Base-by-base conservation (phyloP, 2,888 invertebrate species). In the Tipula lateralis region DNA sequence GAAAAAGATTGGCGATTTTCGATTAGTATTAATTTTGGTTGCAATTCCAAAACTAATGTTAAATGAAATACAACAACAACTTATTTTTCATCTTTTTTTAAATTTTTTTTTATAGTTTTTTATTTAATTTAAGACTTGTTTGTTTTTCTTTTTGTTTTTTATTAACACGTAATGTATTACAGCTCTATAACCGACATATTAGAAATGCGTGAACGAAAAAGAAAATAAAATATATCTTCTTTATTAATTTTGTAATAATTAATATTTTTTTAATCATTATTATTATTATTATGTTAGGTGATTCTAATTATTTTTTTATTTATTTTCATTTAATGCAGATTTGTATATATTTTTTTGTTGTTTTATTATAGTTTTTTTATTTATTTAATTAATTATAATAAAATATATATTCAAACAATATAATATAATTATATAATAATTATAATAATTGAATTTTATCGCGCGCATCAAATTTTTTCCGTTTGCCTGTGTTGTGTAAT, bases 161-260 rank as follows among this genome's bases (percentile, higher is more conserved):
- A 84, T 84, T 84, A 84, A 84, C 84, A 84, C 84, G 84, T 84
- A 84, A 84, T 84, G 84, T 84, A 81, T 84, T 84, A 84, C 84
- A 84, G 82, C 84, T 84, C 82, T 83, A 29, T 84, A 84, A 84
- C 84, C 84, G 84, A 84, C 84, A 84, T 81, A 84, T 81, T 84
- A 84, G 84, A 84, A 84, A 84, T 84, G 84, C 84, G 84, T 84
- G 84, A 84, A 84, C 84, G 82, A 84, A 85, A 83, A 81, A 32
- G 30, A 83, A 30, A 83, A n/a, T n/a, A 83, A 32, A 83, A 66
- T 66, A 66, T 66, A 66, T 66, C 24, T 66, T 66, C 66, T 66
- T 66, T 66, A 66, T 66, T 66, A 24, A 66, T 66, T 66, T 66
- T 66, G 24, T 66, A 66, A 66, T 66, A 66, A 66, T 66, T 50